Evolutionary conservation across 2,797 vertebrate species (phyloP).

Genomic region (Oryzias sinensis): DNA sequence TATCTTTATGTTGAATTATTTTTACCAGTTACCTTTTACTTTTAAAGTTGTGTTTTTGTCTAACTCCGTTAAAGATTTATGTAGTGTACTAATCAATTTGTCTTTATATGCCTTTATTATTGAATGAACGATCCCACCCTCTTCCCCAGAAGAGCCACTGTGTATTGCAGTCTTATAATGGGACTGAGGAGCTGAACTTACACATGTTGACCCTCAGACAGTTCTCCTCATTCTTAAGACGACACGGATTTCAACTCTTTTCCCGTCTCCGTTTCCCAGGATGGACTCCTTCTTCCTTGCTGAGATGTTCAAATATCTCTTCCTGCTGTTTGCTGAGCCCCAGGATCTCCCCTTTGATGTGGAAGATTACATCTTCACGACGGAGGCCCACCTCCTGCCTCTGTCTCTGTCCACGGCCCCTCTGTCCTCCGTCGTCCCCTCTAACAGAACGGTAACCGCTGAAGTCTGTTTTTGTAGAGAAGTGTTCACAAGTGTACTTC

Average conservation of each 20-base stretch:
- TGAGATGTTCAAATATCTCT: constrained; percentile 99
- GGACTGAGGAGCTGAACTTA: no score
- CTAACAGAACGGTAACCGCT: constrained; percentile 64
- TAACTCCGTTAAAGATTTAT: no score
- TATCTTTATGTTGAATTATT: no score
- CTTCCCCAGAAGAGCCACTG: no score
- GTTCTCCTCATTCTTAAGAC: neutral
- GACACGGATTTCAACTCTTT: neutral
- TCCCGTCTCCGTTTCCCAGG: constrained; percentile 60
- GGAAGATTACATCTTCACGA: constrained; percentile 97
- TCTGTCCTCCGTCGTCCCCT: constrained; percentile 57
- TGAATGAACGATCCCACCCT: no score
- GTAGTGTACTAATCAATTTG: no score
- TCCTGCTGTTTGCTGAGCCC: constrained; percentile 91
- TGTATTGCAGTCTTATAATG: no score
- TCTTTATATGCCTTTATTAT: no score
- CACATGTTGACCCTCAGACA: neutral
- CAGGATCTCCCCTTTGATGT: constrained; percentile 94
- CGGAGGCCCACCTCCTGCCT: constrained; percentile 96
- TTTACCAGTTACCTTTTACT: no score
- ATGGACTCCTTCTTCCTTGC: constrained; percentile 99
- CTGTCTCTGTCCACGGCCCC: constrained; percentile 90
- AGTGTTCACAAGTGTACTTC: neutral
- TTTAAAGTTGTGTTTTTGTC: no score
- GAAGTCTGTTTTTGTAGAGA: neutral